A percentile compares a stretch with the other conserved stretches of the same genome.
phyloP scores from a whole-genome alignment of 2,888 invertebrate genomes.

The Ommatoiulus sabulosus region DNA sequence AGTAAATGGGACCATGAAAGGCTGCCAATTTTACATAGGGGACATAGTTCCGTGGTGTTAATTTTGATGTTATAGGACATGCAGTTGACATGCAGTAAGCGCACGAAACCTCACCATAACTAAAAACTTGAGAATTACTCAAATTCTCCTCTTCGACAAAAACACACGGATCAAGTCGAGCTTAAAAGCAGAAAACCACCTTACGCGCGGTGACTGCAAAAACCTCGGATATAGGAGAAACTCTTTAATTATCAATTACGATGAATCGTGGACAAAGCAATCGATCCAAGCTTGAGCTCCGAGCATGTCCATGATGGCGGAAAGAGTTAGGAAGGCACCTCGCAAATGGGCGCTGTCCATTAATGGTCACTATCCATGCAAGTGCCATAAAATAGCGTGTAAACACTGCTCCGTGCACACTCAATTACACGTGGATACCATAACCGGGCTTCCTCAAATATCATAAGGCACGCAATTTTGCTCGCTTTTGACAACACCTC shows the following conservation, averaged over 20 bases:
- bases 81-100: too few species aligned
- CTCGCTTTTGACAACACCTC: constrained; percentile 23
- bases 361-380: constrained; percentile 30
- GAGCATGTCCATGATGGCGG: not conserved
- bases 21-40: too few species aligned
- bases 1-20: too few species aligned
- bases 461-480: not conserved
- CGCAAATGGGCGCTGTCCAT: not conserved
- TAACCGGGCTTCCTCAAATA: not conserved
- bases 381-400: constrained; percentile 39
- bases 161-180: too few species aligned
- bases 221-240: not conserved
- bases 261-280: not conserved
- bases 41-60: too few species aligned
- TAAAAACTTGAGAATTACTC: too few species aligned
- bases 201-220: not conserved
- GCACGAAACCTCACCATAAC: too few species aligned
- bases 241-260: constrained; percentile 2
- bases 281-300: not conserved
- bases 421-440: constrained; percentile 22
- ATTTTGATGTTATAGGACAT: too few species aligned
- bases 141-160: too few species aligned
- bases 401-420: constrained; percentile 26
- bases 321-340: not conserved
- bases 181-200: too few species aligned